phyloP scores from a whole-genome alignment of 1,140 invertebrate species.

The Bombus superbus region DNA sequence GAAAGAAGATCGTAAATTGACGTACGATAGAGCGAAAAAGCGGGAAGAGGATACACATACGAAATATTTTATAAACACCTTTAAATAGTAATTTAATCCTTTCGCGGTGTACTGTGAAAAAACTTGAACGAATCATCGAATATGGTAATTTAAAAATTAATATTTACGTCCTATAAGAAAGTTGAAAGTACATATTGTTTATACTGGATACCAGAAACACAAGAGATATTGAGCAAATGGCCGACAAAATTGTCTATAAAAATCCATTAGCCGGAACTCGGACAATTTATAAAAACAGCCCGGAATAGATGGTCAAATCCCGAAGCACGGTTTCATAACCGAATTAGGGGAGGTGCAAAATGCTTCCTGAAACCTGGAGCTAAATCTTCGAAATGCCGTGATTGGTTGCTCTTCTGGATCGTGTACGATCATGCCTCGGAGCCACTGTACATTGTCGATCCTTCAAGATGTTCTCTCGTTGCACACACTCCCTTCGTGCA shows the following conservation, averaged over 20 bases:
- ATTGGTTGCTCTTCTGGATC: constrained; percentile 34
- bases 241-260: not conserved
- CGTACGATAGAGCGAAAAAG: no score
- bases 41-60: no score
- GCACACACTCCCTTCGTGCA: not conserved
- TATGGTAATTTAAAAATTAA: no score
- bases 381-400: constrained; percentile 49
- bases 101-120: no score
- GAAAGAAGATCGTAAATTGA: not conserved
- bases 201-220: no score
- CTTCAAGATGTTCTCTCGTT: constrained; percentile 14
- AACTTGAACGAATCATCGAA: no score
- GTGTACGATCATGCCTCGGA: constrained; percentile 35
- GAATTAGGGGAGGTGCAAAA: constrained; percentile 37
- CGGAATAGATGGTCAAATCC: not conserved
- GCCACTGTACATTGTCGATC: constrained; percentile 32
- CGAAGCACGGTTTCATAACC: constrained; percentile 14
- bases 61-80: no score
- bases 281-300: not conserved
- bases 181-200: not conserved
- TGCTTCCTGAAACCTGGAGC: constrained; percentile 19
- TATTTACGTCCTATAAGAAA: no score
- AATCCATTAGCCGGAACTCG: not conserved
- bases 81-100: no score
- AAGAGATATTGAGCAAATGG: no score